phyloP scores from a whole-genome alignment of 2,888 invertebrate genomes.

The Agrotis exclamationis region DNA sequence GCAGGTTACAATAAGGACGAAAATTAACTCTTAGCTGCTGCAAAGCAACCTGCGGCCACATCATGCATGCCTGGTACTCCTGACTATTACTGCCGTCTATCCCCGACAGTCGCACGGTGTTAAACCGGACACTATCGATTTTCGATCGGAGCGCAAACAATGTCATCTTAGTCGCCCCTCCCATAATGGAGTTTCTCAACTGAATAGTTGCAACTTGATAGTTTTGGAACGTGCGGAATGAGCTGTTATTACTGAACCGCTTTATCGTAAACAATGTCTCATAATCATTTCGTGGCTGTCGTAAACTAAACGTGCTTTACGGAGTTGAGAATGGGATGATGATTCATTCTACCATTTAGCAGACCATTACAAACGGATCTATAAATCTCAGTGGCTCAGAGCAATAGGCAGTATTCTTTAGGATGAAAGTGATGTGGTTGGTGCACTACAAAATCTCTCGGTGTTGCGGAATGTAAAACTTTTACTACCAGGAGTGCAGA shows the following conservation, averaged over 20 bases:
- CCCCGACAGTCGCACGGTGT: conserved; percentile 47
- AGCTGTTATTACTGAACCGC: conserved; percentile 46
- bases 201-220: conserved; percentile 67
- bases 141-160: conserved; percentile 71
- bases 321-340: neutral
- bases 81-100: conserved; percentile 28
- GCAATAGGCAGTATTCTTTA: neutral
- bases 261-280: conserved; percentile 50
- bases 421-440: neutral
- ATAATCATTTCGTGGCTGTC: conserved; percentile 28
- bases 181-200: conserved; percentile 72
- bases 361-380: neutral
- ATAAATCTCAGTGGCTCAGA: neutral
- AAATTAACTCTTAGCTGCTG: conserved; percentile 14
- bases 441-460: conserved; percentile 20
- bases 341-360: neutral
- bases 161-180: conserved; percentile 66
- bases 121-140: conserved; percentile 67
- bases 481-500: conserved; percentile 31
- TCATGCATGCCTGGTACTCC: conserved; percentile 39
- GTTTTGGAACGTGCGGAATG: conserved; percentile 55
- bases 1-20: neutral
- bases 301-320: conserved; percentile 25
- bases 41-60: conserved; percentile 18
- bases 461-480: conserved; percentile 39